These are phyloP conservation scores for Vespertilio murinus DNA, from an alignment of 2,797 vertebrate genomes.

Conservation along the genomic window DNA sequence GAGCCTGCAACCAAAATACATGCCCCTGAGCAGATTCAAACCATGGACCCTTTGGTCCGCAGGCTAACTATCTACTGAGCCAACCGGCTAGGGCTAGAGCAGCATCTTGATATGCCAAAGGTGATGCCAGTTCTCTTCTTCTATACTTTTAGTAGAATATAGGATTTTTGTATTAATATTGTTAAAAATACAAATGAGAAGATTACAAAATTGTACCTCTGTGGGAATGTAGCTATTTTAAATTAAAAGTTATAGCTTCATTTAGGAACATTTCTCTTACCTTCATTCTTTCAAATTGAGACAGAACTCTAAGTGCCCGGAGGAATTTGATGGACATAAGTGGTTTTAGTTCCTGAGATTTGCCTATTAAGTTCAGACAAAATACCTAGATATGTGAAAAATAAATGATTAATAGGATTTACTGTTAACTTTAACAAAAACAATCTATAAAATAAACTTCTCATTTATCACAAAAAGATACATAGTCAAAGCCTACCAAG, in stretches of 20 bases:
- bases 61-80: too few species aligned
- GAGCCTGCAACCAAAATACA: too few species aligned
- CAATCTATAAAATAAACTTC: constrained; percentile 9
- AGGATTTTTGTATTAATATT: background rate
- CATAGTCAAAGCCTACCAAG: background rate
- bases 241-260: background rate
- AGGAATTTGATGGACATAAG: constrained; percentile 73
- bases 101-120: background rate
- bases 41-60: too few species aligned
- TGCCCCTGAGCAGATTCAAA: too few species aligned
- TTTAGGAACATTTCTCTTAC: constrained; percentile 82
- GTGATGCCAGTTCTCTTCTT: background rate
- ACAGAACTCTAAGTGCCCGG: constrained; percentile 73
- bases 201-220: background rate
- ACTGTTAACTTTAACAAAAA: constrained; percentile 19
- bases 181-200: background rate
- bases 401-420: background rate
- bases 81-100: background rate
- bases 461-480: background rate
- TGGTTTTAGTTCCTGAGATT: constrained; percentile 61
- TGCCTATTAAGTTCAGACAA: constrained; percentile 74
- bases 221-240: background rate
- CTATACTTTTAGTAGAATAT: background rate
- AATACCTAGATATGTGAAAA: constrained; percentile 64
- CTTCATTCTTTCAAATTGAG: constrained; percentile 92